Evolutionary conservation across 2,113 vertebrate species (phyloP).

Genomic region (Sterrhoptilus dennistouni): DNA sequence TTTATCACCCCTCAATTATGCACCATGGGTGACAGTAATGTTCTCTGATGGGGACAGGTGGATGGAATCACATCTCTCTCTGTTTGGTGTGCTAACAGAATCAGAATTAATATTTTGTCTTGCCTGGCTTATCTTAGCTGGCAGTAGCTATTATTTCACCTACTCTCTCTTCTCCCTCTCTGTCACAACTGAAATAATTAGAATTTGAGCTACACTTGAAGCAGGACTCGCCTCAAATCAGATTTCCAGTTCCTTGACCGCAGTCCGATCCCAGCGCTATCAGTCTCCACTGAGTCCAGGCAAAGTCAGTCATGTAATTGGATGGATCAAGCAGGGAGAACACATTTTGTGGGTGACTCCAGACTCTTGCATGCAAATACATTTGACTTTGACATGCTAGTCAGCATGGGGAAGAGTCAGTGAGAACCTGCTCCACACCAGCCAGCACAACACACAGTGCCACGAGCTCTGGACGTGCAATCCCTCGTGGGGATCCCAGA

Average conservation of each 20-base stretch:
- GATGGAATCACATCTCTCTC: background rate
- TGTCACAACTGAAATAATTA: background rate
- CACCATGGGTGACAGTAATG: background rate
- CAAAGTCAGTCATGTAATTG: background rate
- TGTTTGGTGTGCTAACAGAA: constrained; percentile 47
- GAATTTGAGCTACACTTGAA: background rate
- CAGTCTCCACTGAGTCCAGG: background rate
- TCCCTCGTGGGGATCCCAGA: accelerated
- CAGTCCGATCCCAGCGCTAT: background rate
- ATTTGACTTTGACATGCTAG: background rate
- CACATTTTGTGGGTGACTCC: background rate
- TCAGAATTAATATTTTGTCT: constrained; percentile 34
- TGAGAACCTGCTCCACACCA: background rate
- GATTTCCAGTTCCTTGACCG: background rate
- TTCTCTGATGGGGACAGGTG: background rate
- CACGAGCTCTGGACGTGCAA: accelerated
- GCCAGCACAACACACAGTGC: background rate
- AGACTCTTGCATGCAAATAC: background rate
- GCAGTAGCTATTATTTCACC: constrained; percentile 9
- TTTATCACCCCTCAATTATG: background rate
- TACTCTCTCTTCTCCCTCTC: background rate
- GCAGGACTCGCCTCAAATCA: constrained; percentile 19
- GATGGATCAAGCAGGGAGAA: background rate
- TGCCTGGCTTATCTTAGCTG: constrained; percentile 37
- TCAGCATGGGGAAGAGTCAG: background rate